Evolutionary conservation across 2,113 vertebrate species (phyloP).

Genomic region (Caranx melampygus): DNA sequence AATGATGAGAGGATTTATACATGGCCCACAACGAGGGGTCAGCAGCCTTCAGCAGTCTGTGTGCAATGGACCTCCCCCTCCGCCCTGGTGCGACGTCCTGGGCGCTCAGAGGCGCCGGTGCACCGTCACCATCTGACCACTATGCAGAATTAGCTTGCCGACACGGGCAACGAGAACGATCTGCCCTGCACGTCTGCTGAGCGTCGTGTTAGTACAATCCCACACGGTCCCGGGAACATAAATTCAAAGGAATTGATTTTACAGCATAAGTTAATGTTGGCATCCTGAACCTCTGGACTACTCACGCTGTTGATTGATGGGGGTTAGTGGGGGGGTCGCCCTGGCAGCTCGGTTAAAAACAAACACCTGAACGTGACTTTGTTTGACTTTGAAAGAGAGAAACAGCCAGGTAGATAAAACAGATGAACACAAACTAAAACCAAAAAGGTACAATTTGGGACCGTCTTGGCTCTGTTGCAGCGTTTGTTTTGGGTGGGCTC

Average conservation of each 20-base stretch:
- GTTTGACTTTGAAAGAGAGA: constrained; percentile 53
- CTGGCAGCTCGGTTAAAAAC: constrained; percentile 43
- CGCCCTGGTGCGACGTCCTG: constrained; percentile 34
- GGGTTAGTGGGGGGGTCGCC: not conserved
- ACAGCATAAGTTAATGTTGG: constrained; percentile 36
- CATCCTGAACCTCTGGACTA: constrained; percentile 36
- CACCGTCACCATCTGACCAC: constrained; percentile 30
- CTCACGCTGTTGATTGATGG: constrained; percentile 34
- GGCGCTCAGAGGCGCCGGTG: constrained; percentile 30
- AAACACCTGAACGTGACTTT: constrained; percentile 53
- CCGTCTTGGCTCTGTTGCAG: constrained; percentile 66
- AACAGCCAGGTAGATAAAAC: constrained; percentile 28
- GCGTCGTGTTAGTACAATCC: constrained; percentile 49
- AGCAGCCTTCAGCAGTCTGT: constrained; percentile 62
- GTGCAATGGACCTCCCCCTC: constrained; percentile 43
- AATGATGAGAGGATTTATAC: constrained; percentile 71
- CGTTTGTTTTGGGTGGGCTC: constrained; percentile 50
- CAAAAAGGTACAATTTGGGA: constrained; percentile 67
- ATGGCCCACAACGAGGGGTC: constrained; percentile 37
- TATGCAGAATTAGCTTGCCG: constrained; percentile 21
- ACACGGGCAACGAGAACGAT: constrained; percentile 31
- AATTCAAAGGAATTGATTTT: constrained; percentile 23
- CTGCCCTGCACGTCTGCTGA: constrained; percentile 50
- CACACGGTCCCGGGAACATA: constrained; percentile 55
- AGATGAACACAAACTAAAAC: not conserved